Base-by-base conservation (phyloP, 2,797 vertebrate genomes). In the Synanceia verrucosa region DNA sequence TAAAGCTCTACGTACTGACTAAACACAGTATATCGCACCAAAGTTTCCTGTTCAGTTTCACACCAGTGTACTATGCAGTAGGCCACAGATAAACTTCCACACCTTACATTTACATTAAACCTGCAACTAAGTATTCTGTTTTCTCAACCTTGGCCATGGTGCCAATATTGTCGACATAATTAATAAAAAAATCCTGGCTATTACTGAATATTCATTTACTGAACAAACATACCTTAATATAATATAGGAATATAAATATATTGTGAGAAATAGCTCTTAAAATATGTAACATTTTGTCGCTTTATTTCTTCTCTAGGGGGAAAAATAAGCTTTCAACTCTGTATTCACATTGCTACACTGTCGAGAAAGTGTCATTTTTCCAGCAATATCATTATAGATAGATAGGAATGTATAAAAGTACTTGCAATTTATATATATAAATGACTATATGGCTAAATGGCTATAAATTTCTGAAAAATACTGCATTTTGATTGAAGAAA, bases 351-450 rank as follows among this genome's bases (percentile, higher is more conserved):
- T 34, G 55, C 52, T 39, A 21, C 43, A n/a, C 53, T 43, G 34
- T 24, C 8, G 8, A n/a, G 19, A 41, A 19, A 0, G 19, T 57
- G 14, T 26, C 1, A 33, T 36, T 46, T 56, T 73, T 26, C 13
- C 56, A 48, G 23, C 6, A 2, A 26, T 21, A 33, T 48, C 24
- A 21, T 37, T 28, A 29, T 37, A 16, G 14, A n/a, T n/a, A n/a
- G n/a, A n/a, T n/a, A n/a, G 33, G n/a, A 33, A 61, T 39, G 71
- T 2, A 56, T 73, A 53, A 69, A 78, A 73, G 73, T 72, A 73
- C 67, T 41, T 24, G 10, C 12, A 70, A 66, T 51, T 50, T 13
- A 6, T 44, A 34, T 29, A 48, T 36, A 47, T 29, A 56, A 7
- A 41, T 57, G 3, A n/a, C 3, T 26, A 13, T 47, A 48, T 2